A percentile compares a stretch with the other conserved stretches of the same genome.
phyloP scores from a whole-genome alignment of 1,140 invertebrate species.

The Uloborus diversus region DNA sequence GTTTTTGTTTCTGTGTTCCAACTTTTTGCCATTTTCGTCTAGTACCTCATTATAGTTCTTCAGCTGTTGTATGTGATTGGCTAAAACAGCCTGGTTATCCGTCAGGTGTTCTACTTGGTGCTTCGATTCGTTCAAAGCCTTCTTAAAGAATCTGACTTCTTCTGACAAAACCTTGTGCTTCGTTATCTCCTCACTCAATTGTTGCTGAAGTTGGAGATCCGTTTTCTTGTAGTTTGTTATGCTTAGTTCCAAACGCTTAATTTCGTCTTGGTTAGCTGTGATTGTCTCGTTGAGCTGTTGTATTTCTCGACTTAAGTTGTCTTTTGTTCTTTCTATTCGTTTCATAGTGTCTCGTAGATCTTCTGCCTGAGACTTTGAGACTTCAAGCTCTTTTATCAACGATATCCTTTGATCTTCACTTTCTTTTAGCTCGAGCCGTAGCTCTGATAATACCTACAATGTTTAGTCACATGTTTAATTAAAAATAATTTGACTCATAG shows the following conservation, averaged over 20 bases:
- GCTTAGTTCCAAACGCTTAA: background rate
- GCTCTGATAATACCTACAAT: slow-evolving; percentile 1
- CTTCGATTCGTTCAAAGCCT: background rate
- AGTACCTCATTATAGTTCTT: slow-evolving; percentile 12
- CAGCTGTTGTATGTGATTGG: slow-evolving; percentile 8
- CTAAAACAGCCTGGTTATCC: background rate
- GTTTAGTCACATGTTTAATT: too few relatives aligned
- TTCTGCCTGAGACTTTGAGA: background rate
- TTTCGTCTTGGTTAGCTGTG: background rate
- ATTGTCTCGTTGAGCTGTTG: background rate
- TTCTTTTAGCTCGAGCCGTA: background rate
- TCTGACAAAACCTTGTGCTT: slow-evolving; percentile 9
- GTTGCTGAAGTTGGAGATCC: background rate
- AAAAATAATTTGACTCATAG: background rate
- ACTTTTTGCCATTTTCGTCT: slow-evolving; percentile 3
- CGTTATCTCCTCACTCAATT: background rate
- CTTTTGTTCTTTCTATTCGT: background rate
- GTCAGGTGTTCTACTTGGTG: background rate
- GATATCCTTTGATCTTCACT: background rate
- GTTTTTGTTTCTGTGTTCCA: background rate
- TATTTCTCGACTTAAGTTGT: background rate
- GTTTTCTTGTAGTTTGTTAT: background rate
- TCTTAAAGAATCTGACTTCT: slow-evolving; percentile 5
- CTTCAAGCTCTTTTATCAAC: background rate
- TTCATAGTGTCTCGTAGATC: background rate